A percentile compares a stretch with the other conserved stretches of the same genome.
phyloP scores from a whole-genome alignment of 2,888 invertebrate species.

The Mythimna albipuncta region DNA sequence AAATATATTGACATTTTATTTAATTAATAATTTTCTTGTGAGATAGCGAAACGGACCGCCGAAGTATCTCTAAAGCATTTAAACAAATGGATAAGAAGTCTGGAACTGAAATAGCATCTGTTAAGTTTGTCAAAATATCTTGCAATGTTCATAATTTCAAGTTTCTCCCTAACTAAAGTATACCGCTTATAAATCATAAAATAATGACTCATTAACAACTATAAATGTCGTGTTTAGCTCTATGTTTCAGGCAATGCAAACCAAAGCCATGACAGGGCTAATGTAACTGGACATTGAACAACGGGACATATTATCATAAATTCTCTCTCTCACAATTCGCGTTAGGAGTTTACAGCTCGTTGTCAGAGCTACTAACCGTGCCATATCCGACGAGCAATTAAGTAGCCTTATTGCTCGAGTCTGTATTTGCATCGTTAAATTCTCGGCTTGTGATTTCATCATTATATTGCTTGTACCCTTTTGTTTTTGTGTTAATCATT shows the following conservation, averaged over 20 bases:
- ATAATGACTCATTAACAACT: slow-evolving; percentile 42
- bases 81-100: not conserved
- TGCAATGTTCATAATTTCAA: not conserved
- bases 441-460: slow-evolving; percentile 31
- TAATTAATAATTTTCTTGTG: not conserved
- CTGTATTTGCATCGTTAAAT: slow-evolving; percentile 30
- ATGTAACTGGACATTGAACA: slow-evolving; percentile 42
- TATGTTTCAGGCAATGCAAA: slow-evolving; percentile 24
- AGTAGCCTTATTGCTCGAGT: slow-evolving; percentile 28
- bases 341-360: slow-evolving; percentile 43
- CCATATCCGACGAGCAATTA: slow-evolving; percentile 38
- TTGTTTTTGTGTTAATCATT: not conserved
- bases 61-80: not conserved
- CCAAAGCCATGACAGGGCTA: slow-evolving; percentile 27
- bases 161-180: not conserved
- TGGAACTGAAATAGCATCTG: not conserved
- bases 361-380: slow-evolving; percentile 39
- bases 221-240: slow-evolving; percentile 32
- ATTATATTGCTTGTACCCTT: not conserved
- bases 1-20: not conserved
- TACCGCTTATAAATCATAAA: slow-evolving; percentile 13
- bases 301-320: slow-evolving; percentile 43
- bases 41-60: not conserved
- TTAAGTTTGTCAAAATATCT: not conserved
- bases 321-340: slow-evolving; percentile 32